Conservation (phyloP, 2,888 invertebrate genomes). For the Spisula solida region DNA sequence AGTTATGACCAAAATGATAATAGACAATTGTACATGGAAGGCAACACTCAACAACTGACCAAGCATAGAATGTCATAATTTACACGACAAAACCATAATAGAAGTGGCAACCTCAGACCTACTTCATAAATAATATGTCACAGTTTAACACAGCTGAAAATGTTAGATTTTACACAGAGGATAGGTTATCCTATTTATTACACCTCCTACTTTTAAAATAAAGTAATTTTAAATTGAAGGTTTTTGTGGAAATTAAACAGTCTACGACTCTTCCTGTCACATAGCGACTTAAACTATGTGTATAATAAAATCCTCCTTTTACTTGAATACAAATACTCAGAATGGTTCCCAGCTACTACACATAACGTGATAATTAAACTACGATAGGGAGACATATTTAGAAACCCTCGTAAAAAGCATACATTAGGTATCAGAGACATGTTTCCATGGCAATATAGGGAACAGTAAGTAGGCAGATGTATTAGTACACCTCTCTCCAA, state of each 20-base stretch:
- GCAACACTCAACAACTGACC: too few relatives aligned
- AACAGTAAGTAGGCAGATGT: slow-evolving; percentile 13
- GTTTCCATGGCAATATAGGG: background rate
- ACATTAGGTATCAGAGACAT: background rate
- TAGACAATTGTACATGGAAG: too few relatives aligned
- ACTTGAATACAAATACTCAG: background rate
- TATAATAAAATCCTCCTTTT: background rate
- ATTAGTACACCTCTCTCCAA: background rate
- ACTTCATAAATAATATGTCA: too few relatives aligned
- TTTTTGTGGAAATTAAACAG: background rate
- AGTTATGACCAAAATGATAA: too few relatives aligned
- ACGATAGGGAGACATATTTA: background rate
- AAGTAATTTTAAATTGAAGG: background rate
- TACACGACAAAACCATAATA: too few relatives aligned
- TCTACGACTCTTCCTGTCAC: background rate
- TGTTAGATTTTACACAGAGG: too few relatives aligned
- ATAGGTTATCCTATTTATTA: too few relatives aligned
- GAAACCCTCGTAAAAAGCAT: slow-evolving; percentile 1
- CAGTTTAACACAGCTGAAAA: too few relatives aligned
- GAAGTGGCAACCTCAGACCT: too few relatives aligned
- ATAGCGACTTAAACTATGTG: background rate
- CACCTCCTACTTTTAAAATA: background rate
- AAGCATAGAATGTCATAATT: too few relatives aligned
- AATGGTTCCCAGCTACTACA: background rate
- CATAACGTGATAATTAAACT: background rate